Base-by-base conservation (phyloP, 1,140 invertebrate species). In the Rhopalosiphum maidis region DNA sequence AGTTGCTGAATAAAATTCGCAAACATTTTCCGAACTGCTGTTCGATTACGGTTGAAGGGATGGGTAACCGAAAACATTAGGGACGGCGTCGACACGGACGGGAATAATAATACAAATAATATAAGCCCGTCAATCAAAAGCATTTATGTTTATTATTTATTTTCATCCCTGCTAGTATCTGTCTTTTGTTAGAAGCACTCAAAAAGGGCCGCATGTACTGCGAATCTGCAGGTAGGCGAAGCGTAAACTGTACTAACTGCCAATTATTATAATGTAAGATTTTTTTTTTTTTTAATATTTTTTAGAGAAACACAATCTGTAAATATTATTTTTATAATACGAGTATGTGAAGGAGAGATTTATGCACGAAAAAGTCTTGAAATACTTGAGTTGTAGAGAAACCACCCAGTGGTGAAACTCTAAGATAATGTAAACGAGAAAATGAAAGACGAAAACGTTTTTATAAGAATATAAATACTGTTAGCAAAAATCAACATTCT, bases 91-190 rank as follows among this genome's bases (percentile, higher is more conserved):
- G 37, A 86, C 83, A 43, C 22, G 41, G 37, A 43, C 83, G 41
- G 22, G 83, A 23, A 83, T 35, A 41, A 77, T 77, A 68, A 68
- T 68, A 68, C 60, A 18, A n/a, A n/a, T n/a, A 77, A 77, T 43
- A 41, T 43, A 86, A 86, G 37, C 37, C 83, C 60, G 60, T 77
- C 60, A 77, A 77, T 77, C 60, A 77, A 77, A 77, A 35, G 18
- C 60, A 77, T 77, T 77, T n/a, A 77, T 77, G 60, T 77, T 77
- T 77, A n/a, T 77, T 77, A 77, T 77, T 77, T n/a, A 77, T 77
- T n/a, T n/a, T n/a, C 60, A n/a, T 77, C 60, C 60, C 60, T 51
- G 48, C 48, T 77, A n/a, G 60, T 77, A 77, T 77, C 15, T 77
- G 60, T 21, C 60, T n/a, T n/a, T 77, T 77, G 60, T 77, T 77